Conservation (phyloP, 2,888 invertebrate genomes). For the Caenorhabditis zanzibari region DNA sequence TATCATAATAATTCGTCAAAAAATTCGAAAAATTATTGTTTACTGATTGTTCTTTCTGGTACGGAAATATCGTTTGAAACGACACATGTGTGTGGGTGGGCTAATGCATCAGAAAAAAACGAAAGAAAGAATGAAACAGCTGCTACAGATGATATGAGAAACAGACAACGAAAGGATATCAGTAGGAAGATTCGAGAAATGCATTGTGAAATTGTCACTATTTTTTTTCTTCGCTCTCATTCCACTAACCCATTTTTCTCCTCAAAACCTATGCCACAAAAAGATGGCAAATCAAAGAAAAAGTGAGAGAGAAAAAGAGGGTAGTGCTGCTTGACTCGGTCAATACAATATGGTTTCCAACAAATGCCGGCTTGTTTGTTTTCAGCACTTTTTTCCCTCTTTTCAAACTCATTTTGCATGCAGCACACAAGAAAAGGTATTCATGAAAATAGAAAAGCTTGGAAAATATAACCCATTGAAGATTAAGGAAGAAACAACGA, state of each 20-base stretch:
- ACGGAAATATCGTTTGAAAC: constrained; percentile 1
- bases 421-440: constrained; percentile 36
- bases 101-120: neutral
- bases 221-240: neutral
- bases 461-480: constrained; percentile 35
- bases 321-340: constrained; percentile 47
- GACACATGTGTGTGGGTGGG: constrained; percentile 42
- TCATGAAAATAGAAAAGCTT: constrained; percentile 20
- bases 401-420: constrained; percentile 56
- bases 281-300: constrained; percentile 52
- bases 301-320: constrained; percentile 15
- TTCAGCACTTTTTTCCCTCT: constrained; percentile 50
- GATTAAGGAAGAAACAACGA: constrained; percentile 2
- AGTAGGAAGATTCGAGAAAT: constrained; percentile 42
- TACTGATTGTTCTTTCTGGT: neutral
- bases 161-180: constrained; percentile 1
- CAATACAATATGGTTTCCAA: constrained; percentile 62
- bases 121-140: constrained; percentile 30
- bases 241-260: constrained; percentile 7
- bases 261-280: constrained; percentile 36
- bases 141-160: constrained; percentile 15
- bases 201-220: constrained; percentile 32
- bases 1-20: neutral
- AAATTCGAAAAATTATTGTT: neutral
- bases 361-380: constrained; percentile 61